phyloP scores from a whole-genome alignment of 2,797 vertebrate species.

The Sparidentex hasta region DNA sequence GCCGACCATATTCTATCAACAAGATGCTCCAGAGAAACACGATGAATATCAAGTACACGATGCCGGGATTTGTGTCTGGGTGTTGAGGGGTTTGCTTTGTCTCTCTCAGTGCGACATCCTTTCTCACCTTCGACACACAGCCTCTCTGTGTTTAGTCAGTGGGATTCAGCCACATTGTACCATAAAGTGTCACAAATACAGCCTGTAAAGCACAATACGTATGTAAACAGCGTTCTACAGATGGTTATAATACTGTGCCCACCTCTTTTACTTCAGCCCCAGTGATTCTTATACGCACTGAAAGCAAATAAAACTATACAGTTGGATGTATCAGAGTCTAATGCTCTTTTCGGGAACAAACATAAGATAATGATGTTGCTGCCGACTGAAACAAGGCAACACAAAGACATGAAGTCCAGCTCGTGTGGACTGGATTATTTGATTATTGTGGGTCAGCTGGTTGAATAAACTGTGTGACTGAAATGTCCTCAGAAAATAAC shows the following conservation, averaged over 20 bases:
- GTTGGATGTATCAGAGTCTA: neutral
- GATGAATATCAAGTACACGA: neutral
- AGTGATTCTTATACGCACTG: neutral
- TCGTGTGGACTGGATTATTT: neutral
- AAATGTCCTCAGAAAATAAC: neutral
- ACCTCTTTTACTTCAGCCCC: neutral
- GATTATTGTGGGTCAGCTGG: neutral
- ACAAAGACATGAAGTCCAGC: neutral
- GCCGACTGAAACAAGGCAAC: neutral
- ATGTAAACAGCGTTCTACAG: neutral
- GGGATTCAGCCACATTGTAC: neutral
- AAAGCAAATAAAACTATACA: neutral
- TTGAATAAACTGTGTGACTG: neutral
- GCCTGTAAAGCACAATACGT: neutral
- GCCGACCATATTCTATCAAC: conserved; percentile 18
- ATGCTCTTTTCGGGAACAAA: neutral
- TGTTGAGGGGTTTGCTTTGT: neutral
- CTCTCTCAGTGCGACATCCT: neutral
- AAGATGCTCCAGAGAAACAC: conserved; percentile 6
- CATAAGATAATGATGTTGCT: neutral
- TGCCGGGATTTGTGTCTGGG: neutral
- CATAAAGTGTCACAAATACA: neutral
- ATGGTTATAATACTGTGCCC: neutral
- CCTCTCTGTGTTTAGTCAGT: neutral
- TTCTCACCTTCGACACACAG: neutral